Evolutionary conservation across 53 echinoderm and acorn worm genomes (phyloP), one percentile per base, ranked within the genome.

Genomic region (Apostichopus leukothele): DNA sequence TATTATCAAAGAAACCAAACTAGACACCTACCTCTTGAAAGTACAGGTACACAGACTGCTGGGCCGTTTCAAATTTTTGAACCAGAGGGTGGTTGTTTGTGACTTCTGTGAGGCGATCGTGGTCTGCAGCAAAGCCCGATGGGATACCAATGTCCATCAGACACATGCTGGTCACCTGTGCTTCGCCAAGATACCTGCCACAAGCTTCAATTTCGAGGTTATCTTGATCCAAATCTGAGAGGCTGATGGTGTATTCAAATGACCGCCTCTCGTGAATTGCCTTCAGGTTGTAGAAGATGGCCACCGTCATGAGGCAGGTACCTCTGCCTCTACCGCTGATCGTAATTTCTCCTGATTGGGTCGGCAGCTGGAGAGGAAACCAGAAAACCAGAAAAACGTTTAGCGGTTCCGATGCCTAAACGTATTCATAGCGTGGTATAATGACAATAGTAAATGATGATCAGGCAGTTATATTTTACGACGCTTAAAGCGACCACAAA

Each of bases 81-180:
- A 86, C 16, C 6, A 86, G 74, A 9, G 27, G 74, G 55, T 86
- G 74, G 3, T 39, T 1, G 7, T 51, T 7, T 16, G 18, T 11
- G 20, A 51, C 9, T n/a, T 71, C 54, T 39, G 23, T 21, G 13
- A 86, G 86, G 5, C 7, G 9, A 51, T 74, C 74, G 55, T 16
- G 52, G 18, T 86, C 86, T 50, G 53, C 73, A 86, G 74, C 52
- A 23, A 73, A 86, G 14, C 86, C 86, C 18, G 86, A 86, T 51
- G 74, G 74, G 74, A 86, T 74, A n/a, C 86, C 86, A 73, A 86
- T 74, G 4, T 86, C 86, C 86, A 86, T 86, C 4, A 86, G 52
- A 20, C 86, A 86, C 86, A 86, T 86, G 73, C 74, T 86, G 23
- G 86, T 86, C 5, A 7, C 51, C 18, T 39, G 11, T 4, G 27